These are phyloP conservation scores for Lerista edwardsae DNA, from an alignment of 2,797 vertebrate species.

Conservation along the genomic window DNA sequence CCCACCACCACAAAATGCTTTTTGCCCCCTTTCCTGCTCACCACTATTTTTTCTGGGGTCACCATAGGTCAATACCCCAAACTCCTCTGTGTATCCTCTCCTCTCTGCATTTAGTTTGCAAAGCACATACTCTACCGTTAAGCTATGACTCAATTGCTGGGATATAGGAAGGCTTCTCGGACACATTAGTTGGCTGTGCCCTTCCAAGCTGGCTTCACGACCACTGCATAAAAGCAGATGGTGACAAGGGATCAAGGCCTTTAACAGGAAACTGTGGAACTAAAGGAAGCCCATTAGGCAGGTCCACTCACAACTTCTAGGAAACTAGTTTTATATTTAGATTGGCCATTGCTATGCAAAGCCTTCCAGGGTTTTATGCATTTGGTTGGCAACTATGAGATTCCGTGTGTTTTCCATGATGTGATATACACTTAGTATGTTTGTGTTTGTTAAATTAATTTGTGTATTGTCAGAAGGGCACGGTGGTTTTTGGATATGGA, in stretches of 20 bases:
- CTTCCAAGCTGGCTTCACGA: too few relatives aligned
- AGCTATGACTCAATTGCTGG: not conserved
- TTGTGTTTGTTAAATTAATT: conserved; percentile 56
- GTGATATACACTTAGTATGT: not conserved
- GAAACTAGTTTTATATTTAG: not conserved
- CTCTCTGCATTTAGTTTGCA: too few relatives aligned
- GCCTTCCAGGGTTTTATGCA: not conserved
- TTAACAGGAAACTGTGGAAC: not conserved
- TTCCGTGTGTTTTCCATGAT: not conserved
- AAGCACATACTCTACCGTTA: too few relatives aligned
- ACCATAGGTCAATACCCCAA: too few relatives aligned
- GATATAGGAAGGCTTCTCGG: not conserved
- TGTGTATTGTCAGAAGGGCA: not conserved
- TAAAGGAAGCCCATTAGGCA: not conserved
- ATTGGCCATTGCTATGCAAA: not conserved
- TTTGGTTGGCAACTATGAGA: not conserved
- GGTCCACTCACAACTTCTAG: not conserved
- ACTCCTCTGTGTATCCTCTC: too few relatives aligned
- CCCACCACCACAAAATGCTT: too few relatives aligned
- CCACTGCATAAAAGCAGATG: not conserved
- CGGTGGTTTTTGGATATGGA: too few relatives aligned
- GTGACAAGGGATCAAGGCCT: too few relatives aligned
- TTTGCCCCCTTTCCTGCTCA: too few relatives aligned
- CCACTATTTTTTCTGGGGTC: too few relatives aligned
- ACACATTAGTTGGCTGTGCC: too few relatives aligned